A percentile compares a stretch with the other conserved stretches of the same genome.
phyloP scores from a whole-genome alignment of 2,888 invertebrate genomes.

The Perdita meconis region DNA sequence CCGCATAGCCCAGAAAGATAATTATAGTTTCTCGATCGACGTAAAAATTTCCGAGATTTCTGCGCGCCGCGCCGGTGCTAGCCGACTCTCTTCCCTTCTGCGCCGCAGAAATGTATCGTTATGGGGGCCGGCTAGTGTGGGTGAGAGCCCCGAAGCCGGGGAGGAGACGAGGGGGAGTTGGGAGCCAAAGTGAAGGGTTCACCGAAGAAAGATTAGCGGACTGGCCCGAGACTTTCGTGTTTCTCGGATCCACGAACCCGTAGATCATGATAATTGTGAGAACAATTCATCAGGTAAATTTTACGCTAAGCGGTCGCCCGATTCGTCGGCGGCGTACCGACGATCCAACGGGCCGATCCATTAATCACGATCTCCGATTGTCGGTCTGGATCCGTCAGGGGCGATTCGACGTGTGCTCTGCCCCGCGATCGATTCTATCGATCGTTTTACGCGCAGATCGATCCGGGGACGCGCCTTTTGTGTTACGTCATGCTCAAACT shows the following conservation, averaged over 20 bases:
- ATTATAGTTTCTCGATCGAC: constrained; percentile 79
- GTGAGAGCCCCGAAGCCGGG: constrained; percentile 49
- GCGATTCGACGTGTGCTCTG: constrained; percentile 21
- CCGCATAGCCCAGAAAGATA: constrained; percentile 78
- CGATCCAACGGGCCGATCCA: constrained; percentile 58
- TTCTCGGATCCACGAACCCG: constrained; percentile 80
- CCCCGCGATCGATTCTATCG: constrained; percentile 27
- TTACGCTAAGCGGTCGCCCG: constrained; percentile 76
- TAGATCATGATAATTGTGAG: constrained; percentile 84
- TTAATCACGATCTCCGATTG: constrained; percentile 73
- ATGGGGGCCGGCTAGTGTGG: constrained; percentile 54
- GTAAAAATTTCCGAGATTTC: constrained; percentile 77
- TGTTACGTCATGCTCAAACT: background rate
- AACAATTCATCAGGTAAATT: constrained; percentile 82
- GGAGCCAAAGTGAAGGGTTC: constrained; percentile 78
- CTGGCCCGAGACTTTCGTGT: constrained; percentile 80
- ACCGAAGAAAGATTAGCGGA: constrained; percentile 80
- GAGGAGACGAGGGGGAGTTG: constrained; percentile 41
- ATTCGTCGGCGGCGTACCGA: constrained; percentile 62
- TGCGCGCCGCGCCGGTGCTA: constrained; percentile 59
- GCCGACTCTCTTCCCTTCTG: constrained; percentile 24
- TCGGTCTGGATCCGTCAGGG: constrained; percentile 33
- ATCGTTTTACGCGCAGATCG: background rate
- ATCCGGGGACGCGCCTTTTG: background rate
- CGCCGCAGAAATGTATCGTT: constrained; percentile 62